Base-by-base conservation (phyloP, 2,797 vertebrate species). In the Pterois miles region DNA sequence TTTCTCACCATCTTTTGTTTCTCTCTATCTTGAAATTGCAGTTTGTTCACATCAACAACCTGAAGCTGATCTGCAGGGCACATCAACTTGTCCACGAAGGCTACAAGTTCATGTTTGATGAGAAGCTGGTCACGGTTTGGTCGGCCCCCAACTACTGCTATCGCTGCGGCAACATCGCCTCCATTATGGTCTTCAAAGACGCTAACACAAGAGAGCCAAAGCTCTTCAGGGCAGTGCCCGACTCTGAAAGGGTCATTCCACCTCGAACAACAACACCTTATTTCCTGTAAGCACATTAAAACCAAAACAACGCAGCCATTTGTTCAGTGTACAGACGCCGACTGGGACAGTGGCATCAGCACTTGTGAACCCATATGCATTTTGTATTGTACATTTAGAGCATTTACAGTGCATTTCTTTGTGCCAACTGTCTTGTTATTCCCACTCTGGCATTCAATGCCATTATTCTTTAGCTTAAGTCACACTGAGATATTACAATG, bases 11-110 rank as follows among this genome's bases (percentile, higher is more conserved):
- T 36, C 6, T 36, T 63, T 36, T 57, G 9, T 71, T 64, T 38
- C 9, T 64, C 0, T 70, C 6, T 23, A 1, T 71, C 36, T 31
- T 52, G 56, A 50, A 0, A 8, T 7, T 74, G 29, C 92, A 99
- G 98, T 99, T 99, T 81, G 98, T 99, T 56, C 98, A 99, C 92
- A 99, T 99, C 95, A 99, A 99, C 96, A 99, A 98, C 93, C 89
- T 99, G 81, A 99, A 98, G 91, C 96, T 99, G 86, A 99, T 99
- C 93, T 99, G 98, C 94, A 94, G 98, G 65, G 98, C 98, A 0
- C 98, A 99, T 81, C 98, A 99, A 89, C 96, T 99, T 0, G 98
- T 99, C 36, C 98, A 99, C 0, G 98, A 99, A 81, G 98, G 98
- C 86, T 99, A 98, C 92, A 99, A 99, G 79, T 99, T 99, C 93